These are phyloP conservation scores for Lysandra bellargus DNA, from an alignment of 2,888 invertebrate genomes.

Conservation along the genomic window DNA sequence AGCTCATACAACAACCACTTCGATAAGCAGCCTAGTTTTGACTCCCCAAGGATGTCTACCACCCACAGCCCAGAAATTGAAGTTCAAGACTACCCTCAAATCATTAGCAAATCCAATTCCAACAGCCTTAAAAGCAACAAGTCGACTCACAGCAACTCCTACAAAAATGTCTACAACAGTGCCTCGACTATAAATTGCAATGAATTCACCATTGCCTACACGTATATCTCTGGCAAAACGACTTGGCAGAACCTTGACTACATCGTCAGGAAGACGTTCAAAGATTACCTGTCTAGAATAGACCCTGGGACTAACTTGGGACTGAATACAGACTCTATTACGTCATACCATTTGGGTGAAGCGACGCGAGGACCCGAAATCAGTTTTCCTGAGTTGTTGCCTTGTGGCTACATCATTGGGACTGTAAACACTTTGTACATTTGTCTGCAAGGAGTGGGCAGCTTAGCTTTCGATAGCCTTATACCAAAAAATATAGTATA, in stretches of 20 bases:
- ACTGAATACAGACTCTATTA: constrained; percentile 91
- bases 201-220: constrained; percentile 91
- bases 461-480: constrained; percentile 95
- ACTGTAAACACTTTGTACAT: constrained; percentile 92
- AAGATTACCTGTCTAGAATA: constrained; percentile 95
- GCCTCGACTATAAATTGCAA: constrained; percentile 82
- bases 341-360: constrained; percentile 96
- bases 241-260: constrained; percentile 97
- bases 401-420: constrained; percentile 95
- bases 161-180: constrained; percentile 75
- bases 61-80: constrained; percentile 73
- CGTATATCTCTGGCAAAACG: constrained; percentile 94
- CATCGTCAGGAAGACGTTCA: constrained; percentile 94
- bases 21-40: constrained; percentile 73
- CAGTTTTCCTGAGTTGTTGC: constrained; percentile 92
- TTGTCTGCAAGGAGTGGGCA: constrained; percentile 92
- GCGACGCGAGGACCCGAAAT: constrained; percentile 89
- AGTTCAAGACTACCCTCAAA: constrained; percentile 67
- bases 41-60: constrained; percentile 71
- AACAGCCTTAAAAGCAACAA: constrained; percentile 80
- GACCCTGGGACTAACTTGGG: constrained; percentile 96
- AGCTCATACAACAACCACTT: constrained; percentile 71
- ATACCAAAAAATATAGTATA: constrained; percentile 98
- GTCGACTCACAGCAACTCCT: constrained; percentile 76
- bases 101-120: constrained; percentile 75